phyloP scores from a whole-genome alignment of 37 sponge, comb jelly and placozoan genomes.

The Agelas oroides region DNA sequence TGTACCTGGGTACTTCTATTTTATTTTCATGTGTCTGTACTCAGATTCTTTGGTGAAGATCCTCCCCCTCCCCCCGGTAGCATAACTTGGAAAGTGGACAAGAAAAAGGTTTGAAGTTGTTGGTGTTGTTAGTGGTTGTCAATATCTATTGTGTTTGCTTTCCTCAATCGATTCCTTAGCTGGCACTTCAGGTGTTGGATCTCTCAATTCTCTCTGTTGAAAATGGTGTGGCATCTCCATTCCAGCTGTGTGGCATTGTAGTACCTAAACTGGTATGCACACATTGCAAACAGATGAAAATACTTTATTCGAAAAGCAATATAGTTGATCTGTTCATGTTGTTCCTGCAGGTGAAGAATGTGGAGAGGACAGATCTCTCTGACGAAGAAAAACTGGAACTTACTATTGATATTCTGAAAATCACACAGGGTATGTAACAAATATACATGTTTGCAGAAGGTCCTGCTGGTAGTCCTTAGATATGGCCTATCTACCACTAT shows the following conservation, averaged over 20 bases:
- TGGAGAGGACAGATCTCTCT: constrained; percentile 42
- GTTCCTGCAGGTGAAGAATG: constrained; percentile 43
- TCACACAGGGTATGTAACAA: constrained; percentile 43
- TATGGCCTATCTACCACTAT: too few relatives aligned
- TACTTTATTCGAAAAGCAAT: too few relatives aligned
- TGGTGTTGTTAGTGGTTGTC: too few relatives aligned
- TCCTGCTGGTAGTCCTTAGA: too few relatives aligned
- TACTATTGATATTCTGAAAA: constrained; percentile 40
- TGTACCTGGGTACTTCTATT: too few relatives aligned
- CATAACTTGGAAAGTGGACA: constrained; percentile 63
- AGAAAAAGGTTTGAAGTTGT: constrained; percentile 36
- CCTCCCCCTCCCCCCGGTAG: constrained; percentile 37
- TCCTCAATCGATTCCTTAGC: constrained; percentile 17
- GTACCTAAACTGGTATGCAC: constrained; percentile 69
- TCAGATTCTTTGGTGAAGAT: constrained; percentile 67
- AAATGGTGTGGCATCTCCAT: constrained; percentile 54
- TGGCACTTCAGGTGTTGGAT: constrained; percentile 54
- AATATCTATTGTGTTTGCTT: neutral
- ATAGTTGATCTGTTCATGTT: too few relatives aligned
- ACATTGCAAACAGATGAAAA: neutral
- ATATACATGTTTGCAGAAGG: too few relatives aligned
- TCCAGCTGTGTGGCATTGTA: constrained; percentile 69
- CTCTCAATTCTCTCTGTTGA: constrained; percentile 42
- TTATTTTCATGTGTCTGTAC: too few relatives aligned
- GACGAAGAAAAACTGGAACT: constrained; percentile 59